Evolutionary conservation across 2,113 vertebrate genomes (phyloP).

Genomic region (Coptodon bakossiorum): DNA sequence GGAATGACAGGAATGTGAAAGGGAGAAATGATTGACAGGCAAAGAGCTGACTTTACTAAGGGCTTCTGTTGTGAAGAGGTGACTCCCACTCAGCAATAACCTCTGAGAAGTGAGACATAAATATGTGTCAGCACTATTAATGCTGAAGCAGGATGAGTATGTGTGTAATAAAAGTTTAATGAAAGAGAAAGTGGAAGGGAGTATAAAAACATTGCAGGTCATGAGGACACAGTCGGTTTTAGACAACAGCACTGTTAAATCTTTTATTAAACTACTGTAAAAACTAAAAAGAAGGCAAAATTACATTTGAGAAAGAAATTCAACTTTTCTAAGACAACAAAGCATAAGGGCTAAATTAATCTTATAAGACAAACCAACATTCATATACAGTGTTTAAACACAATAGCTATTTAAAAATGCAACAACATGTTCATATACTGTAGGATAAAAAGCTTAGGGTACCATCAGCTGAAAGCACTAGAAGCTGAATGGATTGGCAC

Average conservation of each 20-base stretch:
- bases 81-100: conserved; percentile 46
- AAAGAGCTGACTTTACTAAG: neutral
- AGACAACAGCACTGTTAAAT: neutral
- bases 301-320: neutral
- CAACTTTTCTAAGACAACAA: neutral
- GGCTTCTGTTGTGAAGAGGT: conserved; percentile 22
- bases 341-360: neutral
- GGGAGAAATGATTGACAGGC: conserved; percentile 33
- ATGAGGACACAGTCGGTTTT: neutral
- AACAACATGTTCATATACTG: conserved; percentile 5
- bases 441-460: neutral
- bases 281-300: neutral
- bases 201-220: neutral
- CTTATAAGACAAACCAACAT: conserved; percentile 1
- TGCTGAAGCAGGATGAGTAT: conserved; percentile 12
- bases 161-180: neutral
- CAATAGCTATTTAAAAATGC: neutral
- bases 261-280: conserved; percentile 43
- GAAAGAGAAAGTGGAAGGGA: neutral
- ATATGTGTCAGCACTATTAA: conserved; percentile 40
- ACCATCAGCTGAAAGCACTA: conserved; percentile 6
- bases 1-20: conserved; percentile 59
- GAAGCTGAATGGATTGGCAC: neutral
- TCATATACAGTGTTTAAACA: neutral
- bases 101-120: conserved; percentile 14